Evolutionary conservation across 2,888 invertebrate genomes (phyloP), one percentile per base, ranked within the genome.

Genomic region (Cataglyphis altisquamis): DNA sequence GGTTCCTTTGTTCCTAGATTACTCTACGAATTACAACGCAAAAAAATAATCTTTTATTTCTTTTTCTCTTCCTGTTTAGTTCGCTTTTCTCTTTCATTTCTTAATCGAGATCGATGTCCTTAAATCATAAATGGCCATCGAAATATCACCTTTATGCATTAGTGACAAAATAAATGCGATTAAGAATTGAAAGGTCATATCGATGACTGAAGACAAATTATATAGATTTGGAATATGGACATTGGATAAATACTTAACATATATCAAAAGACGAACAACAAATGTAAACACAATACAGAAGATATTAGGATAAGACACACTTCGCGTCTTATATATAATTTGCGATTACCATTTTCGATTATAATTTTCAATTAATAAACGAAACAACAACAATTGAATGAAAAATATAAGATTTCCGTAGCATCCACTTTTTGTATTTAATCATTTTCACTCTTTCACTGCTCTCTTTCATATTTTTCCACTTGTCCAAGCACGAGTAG

Each of bases 41-140:
- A 66, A 78, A 48, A 77, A 78, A 68, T 60, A 62, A 80, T 60
- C 8, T 8, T 18, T 32, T 8, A n/a, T 68, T 52, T 55, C 12
- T 15, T 64, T 4, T 36, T 10, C 18, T 48, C 3, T 25, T 64
- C 39, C 10, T 12, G 41, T 77, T 39, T 39, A 5, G 6, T 52
- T 64, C 55, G 9, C 39, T 12, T 52, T 75, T 48, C 36, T 60
- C 15, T 29, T 18, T 32, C 15, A 0, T 36, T 62, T 6, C 3
- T 45, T 21, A 21, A 36, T 48, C 55, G 21, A 57, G 21, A 57
- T 57, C 4, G 21, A 21, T 5, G 21, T 21, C 10, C 21, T 57
- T 52, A 52, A 57, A 57, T 21, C 12, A 57, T 52, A 52, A 52
- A 52, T 52, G 48, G n/a, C 48, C n/a, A n/a, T 52, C n/a, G n/a